Evolutionary conservation across 2,113 vertebrate species (phyloP).

Genomic region (Apteryx mantelli): DNA sequence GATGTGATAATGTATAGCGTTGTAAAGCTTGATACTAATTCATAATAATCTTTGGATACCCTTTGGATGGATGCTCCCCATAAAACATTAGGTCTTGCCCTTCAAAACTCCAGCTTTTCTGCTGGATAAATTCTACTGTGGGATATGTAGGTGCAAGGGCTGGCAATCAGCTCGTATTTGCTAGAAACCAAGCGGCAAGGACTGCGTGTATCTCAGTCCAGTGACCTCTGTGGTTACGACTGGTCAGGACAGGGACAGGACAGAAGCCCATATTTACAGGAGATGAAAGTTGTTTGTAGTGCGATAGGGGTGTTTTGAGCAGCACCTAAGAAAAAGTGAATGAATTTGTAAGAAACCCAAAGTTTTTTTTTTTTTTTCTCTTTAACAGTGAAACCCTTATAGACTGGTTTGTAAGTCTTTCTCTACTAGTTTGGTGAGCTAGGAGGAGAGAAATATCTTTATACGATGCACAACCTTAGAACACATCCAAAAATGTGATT

Average conservation of each 20-base stretch:
- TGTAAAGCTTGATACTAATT: background rate
- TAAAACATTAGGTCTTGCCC: background rate
- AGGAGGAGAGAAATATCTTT: background rate
- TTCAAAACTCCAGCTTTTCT: background rate
- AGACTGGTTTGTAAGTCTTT: background rate
- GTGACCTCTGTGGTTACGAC: background rate
- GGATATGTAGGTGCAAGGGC: background rate
- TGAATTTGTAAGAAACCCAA: background rate
- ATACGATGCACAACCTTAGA: background rate
- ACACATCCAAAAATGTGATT: background rate
- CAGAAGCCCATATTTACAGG: background rate
- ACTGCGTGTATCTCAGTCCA: background rate
- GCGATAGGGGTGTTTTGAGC: background rate
- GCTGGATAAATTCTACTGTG: background rate
- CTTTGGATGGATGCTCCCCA: background rate
- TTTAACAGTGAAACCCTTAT: background rate
- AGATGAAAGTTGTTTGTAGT: background rate
- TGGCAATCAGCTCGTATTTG: background rate
- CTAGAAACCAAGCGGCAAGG: background rate
- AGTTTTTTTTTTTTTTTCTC: background rate
- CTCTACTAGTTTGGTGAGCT: background rate
- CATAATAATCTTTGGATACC: background rate
- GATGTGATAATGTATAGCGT: background rate
- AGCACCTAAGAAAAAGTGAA: background rate
- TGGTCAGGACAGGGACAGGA: background rate